A percentile compares a stretch with the other conserved stretches of the same genome.
These are phyloP conservation scores for Gallinago undulata DNA, from an alignment of 2,113 vertebrate genomes.

Conservation along the genomic window DNA sequence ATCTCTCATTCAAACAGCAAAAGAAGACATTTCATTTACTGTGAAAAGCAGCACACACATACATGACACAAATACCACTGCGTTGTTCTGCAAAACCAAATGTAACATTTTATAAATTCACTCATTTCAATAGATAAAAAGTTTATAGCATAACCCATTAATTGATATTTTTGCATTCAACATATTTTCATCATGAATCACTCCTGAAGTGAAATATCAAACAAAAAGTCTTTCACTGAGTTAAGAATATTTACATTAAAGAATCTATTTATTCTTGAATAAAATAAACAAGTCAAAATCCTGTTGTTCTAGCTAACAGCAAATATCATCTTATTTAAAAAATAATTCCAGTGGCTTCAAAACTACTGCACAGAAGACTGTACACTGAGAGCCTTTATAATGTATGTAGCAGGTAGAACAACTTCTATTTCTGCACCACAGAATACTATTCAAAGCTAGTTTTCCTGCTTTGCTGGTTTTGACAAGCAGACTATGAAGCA, in stretches of 20 bases:
- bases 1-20: background rate
- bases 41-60: accelerated
- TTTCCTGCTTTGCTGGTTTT: conserved; percentile 7
- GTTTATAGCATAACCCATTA: background rate
- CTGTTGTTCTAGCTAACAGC: background rate
- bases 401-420: background rate
- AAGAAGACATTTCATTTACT: background rate
- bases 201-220: background rate
- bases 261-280: background rate
- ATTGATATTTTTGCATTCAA: background rate
- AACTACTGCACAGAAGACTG: background rate
- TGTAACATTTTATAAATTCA: background rate
- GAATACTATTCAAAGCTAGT: background rate
- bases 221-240: background rate
- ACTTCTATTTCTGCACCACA: background rate
- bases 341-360: background rate
- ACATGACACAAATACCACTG: background rate
- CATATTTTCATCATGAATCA: background rate
- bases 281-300: background rate
- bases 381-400: background rate
- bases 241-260: background rate
- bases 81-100: background rate
- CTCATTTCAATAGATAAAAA: background rate
- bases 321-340: background rate
- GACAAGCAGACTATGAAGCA: background rate